Conservation (phyloP, 2,888 invertebrate genomes). For the Oscheius sp. region DNA sequence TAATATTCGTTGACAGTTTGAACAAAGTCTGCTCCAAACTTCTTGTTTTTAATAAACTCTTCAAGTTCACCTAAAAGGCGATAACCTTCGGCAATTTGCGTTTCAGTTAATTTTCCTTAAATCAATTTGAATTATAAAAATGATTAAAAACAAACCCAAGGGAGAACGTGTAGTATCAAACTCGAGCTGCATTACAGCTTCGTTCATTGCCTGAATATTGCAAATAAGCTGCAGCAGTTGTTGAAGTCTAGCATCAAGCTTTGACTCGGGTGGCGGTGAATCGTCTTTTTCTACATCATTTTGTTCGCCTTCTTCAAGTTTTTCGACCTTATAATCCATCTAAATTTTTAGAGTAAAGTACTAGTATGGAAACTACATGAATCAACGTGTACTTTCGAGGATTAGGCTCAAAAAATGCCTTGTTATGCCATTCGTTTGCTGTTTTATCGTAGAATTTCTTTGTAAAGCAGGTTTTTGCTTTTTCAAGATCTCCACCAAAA, state of each 20-base stretch:
- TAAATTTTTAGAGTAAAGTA: background rate
- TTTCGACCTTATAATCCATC: slow-evolving; percentile 27
- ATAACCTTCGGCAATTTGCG: slow-evolving; percentile 74
- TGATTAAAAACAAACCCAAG: slow-evolving; percentile 71
- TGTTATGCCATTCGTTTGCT: slow-evolving; percentile 70
- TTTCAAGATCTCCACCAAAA: slow-evolving; percentile 71
- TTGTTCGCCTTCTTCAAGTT: background rate
- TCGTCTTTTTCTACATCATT: slow-evolving; percentile 40
- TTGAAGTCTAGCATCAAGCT: slow-evolving; percentile 70
- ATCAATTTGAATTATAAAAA: no score
- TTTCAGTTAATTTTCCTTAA: slow-evolving; percentile 73
- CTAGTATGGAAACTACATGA: slow-evolving; percentile 11
- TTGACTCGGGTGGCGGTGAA: slow-evolving; percentile 35
- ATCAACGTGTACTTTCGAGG: slow-evolving; percentile 32
- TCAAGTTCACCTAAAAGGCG: slow-evolving; percentile 73
- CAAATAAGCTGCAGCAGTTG: slow-evolving; percentile 72
- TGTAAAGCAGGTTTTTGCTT: slow-evolving; percentile 72
- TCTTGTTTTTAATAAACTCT: slow-evolving; percentile 51
- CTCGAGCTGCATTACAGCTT: slow-evolving; percentile 73
- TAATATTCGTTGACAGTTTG: slow-evolving; percentile 77
- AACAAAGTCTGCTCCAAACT: slow-evolving; percentile 67
- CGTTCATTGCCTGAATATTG: slow-evolving; percentile 73
- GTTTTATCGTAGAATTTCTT: slow-evolving; percentile 75
- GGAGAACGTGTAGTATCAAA: slow-evolving; percentile 74
- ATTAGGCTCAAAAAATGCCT: slow-evolving; percentile 2